phyloP scores from a whole-genome alignment of 2,113 vertebrate species.

The Fulica atra region DNA sequence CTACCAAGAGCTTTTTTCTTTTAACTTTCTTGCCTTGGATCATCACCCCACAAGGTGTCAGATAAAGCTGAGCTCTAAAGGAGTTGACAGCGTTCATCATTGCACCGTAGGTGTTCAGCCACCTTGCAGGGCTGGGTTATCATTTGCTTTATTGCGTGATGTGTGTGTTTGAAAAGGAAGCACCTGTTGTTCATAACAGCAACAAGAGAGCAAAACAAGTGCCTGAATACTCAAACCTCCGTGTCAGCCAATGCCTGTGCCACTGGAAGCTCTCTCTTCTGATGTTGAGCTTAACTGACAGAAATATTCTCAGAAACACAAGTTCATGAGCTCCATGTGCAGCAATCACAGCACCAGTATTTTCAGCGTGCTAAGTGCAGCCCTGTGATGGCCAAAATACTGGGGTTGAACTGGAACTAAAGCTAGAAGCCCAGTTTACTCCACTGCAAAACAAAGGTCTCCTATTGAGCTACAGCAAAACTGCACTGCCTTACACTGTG shows the following conservation, averaged over 20 bases:
- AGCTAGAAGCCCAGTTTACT: background rate
- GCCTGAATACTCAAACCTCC: background rate
- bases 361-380: background rate
- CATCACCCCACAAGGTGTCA: background rate
- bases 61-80: background rate
- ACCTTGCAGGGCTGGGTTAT: background rate
- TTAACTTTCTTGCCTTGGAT: slow-evolving; percentile 18
- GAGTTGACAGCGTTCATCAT: background rate
- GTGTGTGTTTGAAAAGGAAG: background rate
- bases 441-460: background rate
- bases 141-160: background rate
- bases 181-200: background rate
- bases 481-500: background rate
- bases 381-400: background rate
- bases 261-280: background rate
- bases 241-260: background rate
- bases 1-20: slow-evolving; percentile 7
- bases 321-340: background rate
- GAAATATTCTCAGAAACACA: background rate
- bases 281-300: background rate
- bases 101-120: background rate
- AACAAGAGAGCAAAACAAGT: background rate
- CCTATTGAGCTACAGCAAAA: background rate
- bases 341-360: background rate
- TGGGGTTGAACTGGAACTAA: background rate